Conservation (phyloP, 2,888 invertebrate genomes). For the Netelia inedita region DNA sequence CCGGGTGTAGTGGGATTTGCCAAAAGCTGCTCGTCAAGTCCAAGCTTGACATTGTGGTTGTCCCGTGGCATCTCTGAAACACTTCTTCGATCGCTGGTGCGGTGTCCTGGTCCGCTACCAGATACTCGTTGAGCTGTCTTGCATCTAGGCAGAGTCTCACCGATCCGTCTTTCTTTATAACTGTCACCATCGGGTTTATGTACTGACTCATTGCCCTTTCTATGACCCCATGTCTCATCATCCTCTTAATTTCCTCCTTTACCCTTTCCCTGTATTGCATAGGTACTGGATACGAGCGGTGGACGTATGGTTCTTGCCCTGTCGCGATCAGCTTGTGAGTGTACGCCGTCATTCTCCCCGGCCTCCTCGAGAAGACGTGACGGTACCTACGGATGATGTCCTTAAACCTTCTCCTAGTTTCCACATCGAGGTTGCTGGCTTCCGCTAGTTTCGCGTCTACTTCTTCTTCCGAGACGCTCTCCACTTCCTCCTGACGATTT, state of each 20-base stretch:
- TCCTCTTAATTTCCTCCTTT: neutral
- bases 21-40: conserved; percentile 25
- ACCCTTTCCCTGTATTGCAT: neutral
- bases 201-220: neutral
- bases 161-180: neutral
- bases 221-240: neutral
- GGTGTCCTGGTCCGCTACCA: neutral
- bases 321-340: neutral
- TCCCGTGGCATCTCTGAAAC: neutral
- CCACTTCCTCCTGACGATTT: no score
- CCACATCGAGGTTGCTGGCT: neutral
- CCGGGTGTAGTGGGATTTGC: neutral
- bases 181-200: conserved; percentile 1
- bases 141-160: conserved; percentile 8
- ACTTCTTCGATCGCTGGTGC: neutral
- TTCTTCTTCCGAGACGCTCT: no score
- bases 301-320: conserved; percentile 3
- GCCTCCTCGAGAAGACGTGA: neutral
- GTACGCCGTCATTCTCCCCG: neutral
- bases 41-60: neutral
- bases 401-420: no score
- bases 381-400: no score
- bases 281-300: neutral
- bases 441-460: no score
- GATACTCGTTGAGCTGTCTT: neutral